phyloP scores from a whole-genome alignment of 1,140 invertebrate species.

The Sweltsa coloradensis region DNA sequence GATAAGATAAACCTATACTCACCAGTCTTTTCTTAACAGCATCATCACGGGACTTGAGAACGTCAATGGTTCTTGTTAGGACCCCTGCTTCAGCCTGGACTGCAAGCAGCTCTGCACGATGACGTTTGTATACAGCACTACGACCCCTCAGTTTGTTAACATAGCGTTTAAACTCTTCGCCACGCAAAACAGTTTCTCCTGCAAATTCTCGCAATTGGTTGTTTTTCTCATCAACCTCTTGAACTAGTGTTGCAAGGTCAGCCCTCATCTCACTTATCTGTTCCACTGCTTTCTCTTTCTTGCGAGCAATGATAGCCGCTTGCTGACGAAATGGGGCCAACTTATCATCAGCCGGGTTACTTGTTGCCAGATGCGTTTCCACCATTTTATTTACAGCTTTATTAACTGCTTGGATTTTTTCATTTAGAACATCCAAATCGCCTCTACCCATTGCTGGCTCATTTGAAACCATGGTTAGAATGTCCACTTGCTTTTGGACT shows the following conservation, averaged over 20 bases:
- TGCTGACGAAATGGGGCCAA: conserved; percentile 73
- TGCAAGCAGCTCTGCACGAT: conserved; percentile 55
- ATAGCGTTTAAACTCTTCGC: conserved; percentile 75
- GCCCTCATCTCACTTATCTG: conserved; percentile 48
- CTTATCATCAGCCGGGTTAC: conserved; percentile 51
- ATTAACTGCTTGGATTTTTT: conserved; percentile 47
- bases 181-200: conserved; percentile 50
- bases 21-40: conserved; percentile 33
- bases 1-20: no score
- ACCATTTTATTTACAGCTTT: conserved; percentile 45
- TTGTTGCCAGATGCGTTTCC: conserved; percentile 34
- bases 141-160: conserved; percentile 64
- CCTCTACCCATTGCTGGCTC: conserved; percentile 53
- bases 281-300: conserved; percentile 60
- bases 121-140: conserved; percentile 67
- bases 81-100: conserved; percentile 56
- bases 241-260: conserved; percentile 43
- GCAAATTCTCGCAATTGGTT: conserved; percentile 32
- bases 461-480: conserved; percentile 51
- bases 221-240: conserved; percentile 37
- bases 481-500: conserved; percentile 49
- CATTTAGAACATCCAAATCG: conserved; percentile 48
- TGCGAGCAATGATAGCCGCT: conserved; percentile 61
- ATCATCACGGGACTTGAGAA: conserved; percentile 37
- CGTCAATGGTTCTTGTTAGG: conserved; percentile 45